Evolutionary conservation across 37 sponge, comb jelly and placozoan species (phyloP).

Genomic region (Beroe forskalii): DNA sequence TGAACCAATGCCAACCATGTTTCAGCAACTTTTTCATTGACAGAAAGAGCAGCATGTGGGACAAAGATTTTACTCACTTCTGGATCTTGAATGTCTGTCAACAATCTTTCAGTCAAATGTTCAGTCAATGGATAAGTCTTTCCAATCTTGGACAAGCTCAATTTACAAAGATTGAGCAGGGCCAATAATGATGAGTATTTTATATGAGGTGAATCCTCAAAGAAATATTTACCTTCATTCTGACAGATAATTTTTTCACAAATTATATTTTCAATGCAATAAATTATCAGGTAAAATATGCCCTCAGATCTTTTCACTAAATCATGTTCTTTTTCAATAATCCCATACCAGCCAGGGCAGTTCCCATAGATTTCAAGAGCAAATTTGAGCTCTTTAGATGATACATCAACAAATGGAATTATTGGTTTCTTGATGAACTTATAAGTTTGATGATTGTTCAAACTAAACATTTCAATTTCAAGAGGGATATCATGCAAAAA

Average conservation of each 20-base stretch:
- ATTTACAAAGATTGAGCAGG: neutral
- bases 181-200: conserved; percentile 8
- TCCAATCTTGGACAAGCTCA: neutral
- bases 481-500: neutral
- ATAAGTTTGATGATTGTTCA: neutral
- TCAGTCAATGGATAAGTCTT: neutral
- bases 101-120: neutral
- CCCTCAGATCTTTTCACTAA: neutral
- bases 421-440: neutral
- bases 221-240: neutral
- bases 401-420: neutral
- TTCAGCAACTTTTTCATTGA: neutral
- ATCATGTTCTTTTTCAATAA: neutral
- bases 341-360: conserved; percentile 1
- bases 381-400: conserved; percentile 37
- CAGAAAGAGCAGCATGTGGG: neutral
- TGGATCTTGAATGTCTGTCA: conserved; percentile 19
- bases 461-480: neutral
- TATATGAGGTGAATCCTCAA: conserved; percentile 10
- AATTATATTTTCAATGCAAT: neutral
- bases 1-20: conserved; percentile 17
- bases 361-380: conserved; percentile 52
- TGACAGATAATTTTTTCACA: neutral
- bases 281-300: neutral
- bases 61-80: conserved; percentile 17